Conservation (phyloP, 2,113 vertebrate species). For the Calidris pygmaea region DNA sequence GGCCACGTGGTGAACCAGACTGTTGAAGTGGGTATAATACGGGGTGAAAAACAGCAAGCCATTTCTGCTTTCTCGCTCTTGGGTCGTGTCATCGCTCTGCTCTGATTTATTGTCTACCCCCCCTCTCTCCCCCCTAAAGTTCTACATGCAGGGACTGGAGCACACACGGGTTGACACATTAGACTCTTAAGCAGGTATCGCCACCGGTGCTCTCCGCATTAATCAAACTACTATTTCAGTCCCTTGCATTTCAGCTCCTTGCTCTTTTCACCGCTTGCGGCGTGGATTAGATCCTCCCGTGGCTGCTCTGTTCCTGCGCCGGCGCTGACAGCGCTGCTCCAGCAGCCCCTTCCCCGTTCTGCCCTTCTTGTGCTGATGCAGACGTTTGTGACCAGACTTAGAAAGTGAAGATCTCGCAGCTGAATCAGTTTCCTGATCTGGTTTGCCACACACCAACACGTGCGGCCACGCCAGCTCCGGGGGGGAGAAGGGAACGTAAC, state of each 20-base stretch:
- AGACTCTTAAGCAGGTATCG: not conserved
- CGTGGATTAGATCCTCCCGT: not conserved
- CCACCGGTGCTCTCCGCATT: not conserved
- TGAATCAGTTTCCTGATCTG: not conserved
- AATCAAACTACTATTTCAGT: not conserved
- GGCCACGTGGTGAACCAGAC: not conserved
- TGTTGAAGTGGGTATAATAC: not conserved
- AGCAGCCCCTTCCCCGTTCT: not conserved
- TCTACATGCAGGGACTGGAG: not conserved
- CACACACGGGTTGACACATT: accelerated
- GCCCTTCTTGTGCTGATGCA: not conserved
- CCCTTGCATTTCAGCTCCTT: not conserved
- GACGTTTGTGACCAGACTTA: not conserved
- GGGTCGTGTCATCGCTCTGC: not conserved
- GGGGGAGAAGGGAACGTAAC: not conserved
- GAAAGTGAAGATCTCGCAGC: not conserved
- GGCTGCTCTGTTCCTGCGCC: not conserved
- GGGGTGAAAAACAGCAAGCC: not conserved
- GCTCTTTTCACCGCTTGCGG: not conserved
- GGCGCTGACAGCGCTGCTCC: not conserved
- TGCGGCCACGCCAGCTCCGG: not conserved
- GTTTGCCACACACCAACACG: not conserved
- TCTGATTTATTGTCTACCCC: not conserved
- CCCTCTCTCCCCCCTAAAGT: not conserved
- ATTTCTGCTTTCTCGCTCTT: not conserved